Percentiles rank a stretch among this genome's conserved stretches.
These are phyloP conservation scores for Ceuthmochares aereus DNA, from an alignment of 2,113 vertebrate species.

Conservation along the genomic window DNA sequence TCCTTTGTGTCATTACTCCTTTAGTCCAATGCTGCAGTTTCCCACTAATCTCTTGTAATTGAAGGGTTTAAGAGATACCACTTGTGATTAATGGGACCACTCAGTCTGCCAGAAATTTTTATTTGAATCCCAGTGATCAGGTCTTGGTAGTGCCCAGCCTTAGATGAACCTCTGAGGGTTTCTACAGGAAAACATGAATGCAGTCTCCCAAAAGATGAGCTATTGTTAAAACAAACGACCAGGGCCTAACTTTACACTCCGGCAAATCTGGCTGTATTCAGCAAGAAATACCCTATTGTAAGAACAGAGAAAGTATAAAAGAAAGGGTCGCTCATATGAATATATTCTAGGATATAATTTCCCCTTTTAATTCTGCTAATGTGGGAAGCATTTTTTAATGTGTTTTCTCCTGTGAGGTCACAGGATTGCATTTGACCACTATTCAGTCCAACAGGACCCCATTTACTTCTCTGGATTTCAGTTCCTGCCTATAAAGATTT, in stretches of 20 bases:
- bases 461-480: neutral
- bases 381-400: neutral
- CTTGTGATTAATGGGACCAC: slow-evolving; percentile 31
- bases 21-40: slow-evolving; percentile 19
- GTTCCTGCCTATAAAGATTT: neutral
- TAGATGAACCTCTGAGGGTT: neutral
- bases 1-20: slow-evolving; percentile 55
- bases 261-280: neutral
- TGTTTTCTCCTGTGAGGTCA: neutral
- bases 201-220: neutral
- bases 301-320: neutral
- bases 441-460: neutral
- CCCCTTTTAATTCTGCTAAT: neutral
- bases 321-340: neutral
- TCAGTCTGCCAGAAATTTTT: slow-evolving; percentile 41
- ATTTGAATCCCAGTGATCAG: neutral
- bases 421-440: neutral
- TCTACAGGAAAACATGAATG: neutral
- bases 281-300: neutral
- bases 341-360: neutral
- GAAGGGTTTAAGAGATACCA: slow-evolving; percentile 60
- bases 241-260: neutral
- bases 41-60: slow-evolving; percentile 67
- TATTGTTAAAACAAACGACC: neutral
- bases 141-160: neutral